phyloP scores from a whole-genome alignment of 2,113 vertebrate species.

The Pampusana beccarii region DNA sequence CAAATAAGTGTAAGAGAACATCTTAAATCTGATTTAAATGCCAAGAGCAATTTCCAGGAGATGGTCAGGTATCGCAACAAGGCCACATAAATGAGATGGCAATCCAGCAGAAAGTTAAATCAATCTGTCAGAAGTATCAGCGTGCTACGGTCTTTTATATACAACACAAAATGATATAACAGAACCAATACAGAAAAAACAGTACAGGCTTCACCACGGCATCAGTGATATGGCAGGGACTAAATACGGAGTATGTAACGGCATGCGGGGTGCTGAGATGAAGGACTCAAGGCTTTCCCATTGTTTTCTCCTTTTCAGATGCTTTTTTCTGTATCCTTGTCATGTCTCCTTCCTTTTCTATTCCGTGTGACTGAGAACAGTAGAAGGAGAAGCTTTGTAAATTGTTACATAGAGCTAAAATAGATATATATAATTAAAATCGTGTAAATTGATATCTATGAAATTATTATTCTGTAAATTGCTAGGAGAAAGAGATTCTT shows the following conservation, averaged over 20 bases:
- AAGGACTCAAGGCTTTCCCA: background rate
- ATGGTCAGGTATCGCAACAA: background rate
- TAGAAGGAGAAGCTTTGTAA: background rate
- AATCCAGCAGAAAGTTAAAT: background rate
- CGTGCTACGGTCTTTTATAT: background rate
- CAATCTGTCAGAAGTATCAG: background rate
- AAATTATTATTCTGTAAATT: background rate
- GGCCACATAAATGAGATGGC: background rate
- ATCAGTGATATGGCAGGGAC: background rate
- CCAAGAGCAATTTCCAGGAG: background rate
- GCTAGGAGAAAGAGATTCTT: background rate
- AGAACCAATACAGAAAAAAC: accelerated
- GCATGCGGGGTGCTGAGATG: background rate
- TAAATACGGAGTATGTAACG: background rate
- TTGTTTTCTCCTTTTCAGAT: background rate
- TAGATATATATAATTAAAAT: background rate
- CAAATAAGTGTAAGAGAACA: background rate
- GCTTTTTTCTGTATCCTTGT: background rate
- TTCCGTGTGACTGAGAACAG: background rate
- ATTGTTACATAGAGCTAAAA: background rate
- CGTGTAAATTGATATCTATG: background rate
- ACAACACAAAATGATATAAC: background rate
- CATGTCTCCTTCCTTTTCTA: background rate
- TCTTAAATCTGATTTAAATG: constrained; percentile 37
- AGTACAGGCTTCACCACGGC: background rate